Base-by-base conservation (phyloP, 2,888 invertebrate genomes). In the Phyto melanocephala region DNA sequence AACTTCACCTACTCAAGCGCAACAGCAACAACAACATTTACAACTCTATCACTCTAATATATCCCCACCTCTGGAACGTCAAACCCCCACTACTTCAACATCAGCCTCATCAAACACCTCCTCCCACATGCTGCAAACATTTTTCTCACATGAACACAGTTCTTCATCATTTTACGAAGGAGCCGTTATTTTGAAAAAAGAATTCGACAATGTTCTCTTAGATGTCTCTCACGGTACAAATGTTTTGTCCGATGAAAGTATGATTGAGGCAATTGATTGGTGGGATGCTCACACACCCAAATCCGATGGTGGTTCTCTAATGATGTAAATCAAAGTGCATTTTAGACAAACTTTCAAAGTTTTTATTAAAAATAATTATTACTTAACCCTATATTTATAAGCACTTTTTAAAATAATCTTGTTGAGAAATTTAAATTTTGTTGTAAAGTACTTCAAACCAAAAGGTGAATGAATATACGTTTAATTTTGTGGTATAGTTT, bases 191-290 rank as follows among this genome's bases (percentile, higher is more conserved):
- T 87, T 89, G 45, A 90, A 90, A 83, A 90, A 90, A 84, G 90
- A 90, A 40, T 87, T 88, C 58, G 85, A 80, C 52, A 87, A 92
- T 33, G 90, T 91, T 63, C 89, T 92, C 17, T 86, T 92, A 42
- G 91, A 92, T 84, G 85, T 84, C 22, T 80, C 83, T 0, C 83
- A 85, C 7, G 89, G 84, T 11, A 40, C 42, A 2, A 79, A 79
- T 65, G 87, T 85, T 20, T 87, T 92, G 1, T 91, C 92, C 40
- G 92, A 92, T 78, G 92, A 92, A 85, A 91, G 92, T 85, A 92
- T 93, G 89, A 92, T 92, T 84, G 92, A 92, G 85, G 92, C 92
- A 22, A 92, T 93, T 84, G 92, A 92, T 65, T 93, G 93, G 93
- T 93, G 93, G 93, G 92, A 92, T 84, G 89, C 89, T 10, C 90